Evolutionary conservation across 2,113 vertebrate species (phyloP).

Genomic region (Bubo scandiacus): DNA sequence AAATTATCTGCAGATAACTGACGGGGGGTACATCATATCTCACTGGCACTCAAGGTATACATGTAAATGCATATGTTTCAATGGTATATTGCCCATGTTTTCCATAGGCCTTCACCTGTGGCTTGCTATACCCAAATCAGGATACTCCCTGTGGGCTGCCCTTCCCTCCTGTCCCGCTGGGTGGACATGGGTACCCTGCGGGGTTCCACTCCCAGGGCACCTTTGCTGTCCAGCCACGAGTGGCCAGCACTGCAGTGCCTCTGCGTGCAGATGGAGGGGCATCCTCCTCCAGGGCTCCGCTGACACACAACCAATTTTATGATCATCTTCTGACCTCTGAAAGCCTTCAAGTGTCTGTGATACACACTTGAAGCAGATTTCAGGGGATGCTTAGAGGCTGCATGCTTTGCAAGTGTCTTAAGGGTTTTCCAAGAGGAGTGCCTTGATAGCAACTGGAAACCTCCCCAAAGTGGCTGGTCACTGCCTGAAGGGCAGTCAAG

Average conservation of each 20-base stretch:
- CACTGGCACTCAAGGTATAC: background rate
- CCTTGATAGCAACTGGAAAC: background rate
- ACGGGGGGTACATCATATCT: background rate
- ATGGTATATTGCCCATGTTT: background rate
- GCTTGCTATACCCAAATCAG: background rate
- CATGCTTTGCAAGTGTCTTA: background rate
- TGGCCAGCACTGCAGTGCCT: background rate
- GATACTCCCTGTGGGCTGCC: background rate
- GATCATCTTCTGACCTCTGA: background rate
- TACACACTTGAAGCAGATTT: background rate
- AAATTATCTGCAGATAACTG: background rate
- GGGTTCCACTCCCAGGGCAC: rapidly evolving
- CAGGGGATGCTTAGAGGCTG: background rate
- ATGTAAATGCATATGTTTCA: background rate
- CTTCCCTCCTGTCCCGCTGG: background rate
- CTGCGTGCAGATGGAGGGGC: background rate
- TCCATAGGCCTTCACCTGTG: background rate
- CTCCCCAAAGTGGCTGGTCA: rapidly evolving
- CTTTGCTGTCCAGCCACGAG: rapidly evolving
- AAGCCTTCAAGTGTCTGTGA: background rate
- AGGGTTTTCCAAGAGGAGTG: background rate
- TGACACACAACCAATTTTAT: background rate
- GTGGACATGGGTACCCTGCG: rapidly evolving
- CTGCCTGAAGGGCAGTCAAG: background rate
- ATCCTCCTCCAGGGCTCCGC: background rate